Percentiles rank a stretch among this genome's conserved stretches.
These are phyloP conservation scores for Plebejus anna DNA, from an alignment of 2,888 invertebrate genomes.

Conservation along the genomic window DNA sequence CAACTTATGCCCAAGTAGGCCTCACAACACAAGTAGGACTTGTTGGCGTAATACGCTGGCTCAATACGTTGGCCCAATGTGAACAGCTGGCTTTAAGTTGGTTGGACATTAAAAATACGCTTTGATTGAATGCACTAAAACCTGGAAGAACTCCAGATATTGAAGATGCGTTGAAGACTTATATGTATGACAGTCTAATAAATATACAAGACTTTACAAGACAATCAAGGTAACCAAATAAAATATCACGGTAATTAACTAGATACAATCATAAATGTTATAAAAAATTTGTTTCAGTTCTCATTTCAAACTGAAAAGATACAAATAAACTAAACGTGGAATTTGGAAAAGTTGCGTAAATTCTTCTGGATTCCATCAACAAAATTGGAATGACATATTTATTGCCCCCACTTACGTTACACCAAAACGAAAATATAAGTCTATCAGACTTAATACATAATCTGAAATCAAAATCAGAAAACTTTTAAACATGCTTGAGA, in stretches of 20 bases:
- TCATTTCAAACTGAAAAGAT: background rate
- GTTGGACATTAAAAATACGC: too few species aligned
- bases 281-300: background rate
- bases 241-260: background rate
- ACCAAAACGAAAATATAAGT: constrained; percentile 3
- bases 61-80: too few species aligned
- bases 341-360: background rate
- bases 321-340: background rate
- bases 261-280: too few species aligned
- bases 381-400: constrained; percentile 4
- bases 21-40: too few species aligned
- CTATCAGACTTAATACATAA: background rate
- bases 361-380: constrained; percentile 12
- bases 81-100: too few species aligned
- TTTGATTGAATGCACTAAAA: too few species aligned
- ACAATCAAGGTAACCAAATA: background rate
- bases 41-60: too few species aligned
- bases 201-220: too few species aligned
- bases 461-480: background rate
- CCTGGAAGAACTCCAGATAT: too few species aligned
- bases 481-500: background rate
- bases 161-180: too few species aligned
- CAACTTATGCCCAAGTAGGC: too few species aligned
- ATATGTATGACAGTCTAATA: too few species aligned
- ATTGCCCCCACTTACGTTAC: background rate